These are phyloP conservation scores for Cyclophora albipunctata DNA, from an alignment of 2,888 invertebrate genomes.

Conservation along the genomic window DNA sequence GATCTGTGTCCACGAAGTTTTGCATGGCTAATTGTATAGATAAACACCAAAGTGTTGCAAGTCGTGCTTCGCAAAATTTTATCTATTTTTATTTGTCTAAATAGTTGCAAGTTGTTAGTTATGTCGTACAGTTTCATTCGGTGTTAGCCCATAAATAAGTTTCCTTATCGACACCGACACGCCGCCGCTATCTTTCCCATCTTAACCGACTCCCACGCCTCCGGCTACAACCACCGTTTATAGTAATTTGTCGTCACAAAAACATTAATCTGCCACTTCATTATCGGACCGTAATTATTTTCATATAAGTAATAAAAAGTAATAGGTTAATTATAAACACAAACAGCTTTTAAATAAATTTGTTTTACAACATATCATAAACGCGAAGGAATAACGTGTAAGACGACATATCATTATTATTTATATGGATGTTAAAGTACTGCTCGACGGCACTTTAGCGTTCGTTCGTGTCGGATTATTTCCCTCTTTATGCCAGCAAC, in stretches of 20 bases:
- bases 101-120: slow-evolving; percentile 15
- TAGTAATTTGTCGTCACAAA: slow-evolving; percentile 47
- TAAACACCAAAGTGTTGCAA: slow-evolving; percentile 16
- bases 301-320: slow-evolving; percentile 22
- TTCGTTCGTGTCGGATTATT: slow-evolving; percentile 58
- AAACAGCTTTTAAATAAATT: slow-evolving; percentile 23
- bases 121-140: slow-evolving; percentile 26
- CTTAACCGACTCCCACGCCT: slow-evolving; percentile 47
- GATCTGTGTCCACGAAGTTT: slow-evolving; percentile 16
- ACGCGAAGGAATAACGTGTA: slow-evolving; percentile 39
- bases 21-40: slow-evolving; percentile 15
- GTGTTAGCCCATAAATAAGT: slow-evolving; percentile 40
- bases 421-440: slow-evolving; percentile 57
- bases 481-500: slow-evolving; percentile 52
- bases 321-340: slow-evolving; percentile 15
- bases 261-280: slow-evolving; percentile 36
- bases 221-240: slow-evolving; percentile 43
- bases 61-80: slow-evolving; percentile 11
- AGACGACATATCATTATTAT: slow-evolving; percentile 56
- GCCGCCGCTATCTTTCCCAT: slow-evolving; percentile 43
- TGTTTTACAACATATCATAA: slow-evolving; percentile 35
- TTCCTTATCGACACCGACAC: slow-evolving; percentile 46
- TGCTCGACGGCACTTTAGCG: slow-evolving; percentile 52
- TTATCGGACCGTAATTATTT: slow-evolving; percentile 31
- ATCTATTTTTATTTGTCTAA: slow-evolving; percentile 8